Evolutionary conservation across 1,140 invertebrate genomes (phyloP).

Genomic region (Leptinotarsa texana): DNA sequence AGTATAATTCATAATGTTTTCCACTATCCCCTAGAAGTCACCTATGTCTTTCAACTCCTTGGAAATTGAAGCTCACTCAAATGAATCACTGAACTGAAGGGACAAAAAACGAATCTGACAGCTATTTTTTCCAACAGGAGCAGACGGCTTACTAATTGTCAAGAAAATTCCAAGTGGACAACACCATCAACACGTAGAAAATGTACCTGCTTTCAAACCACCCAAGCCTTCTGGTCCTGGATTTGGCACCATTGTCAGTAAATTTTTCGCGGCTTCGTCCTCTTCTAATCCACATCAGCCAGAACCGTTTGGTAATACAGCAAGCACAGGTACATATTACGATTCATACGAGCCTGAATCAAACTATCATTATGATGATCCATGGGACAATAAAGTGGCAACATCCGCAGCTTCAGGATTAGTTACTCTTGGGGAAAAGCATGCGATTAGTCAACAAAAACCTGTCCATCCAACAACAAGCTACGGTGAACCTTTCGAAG

Average conservation of each 20-base stretch:
- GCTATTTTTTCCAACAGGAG: slow-evolving; percentile 1
- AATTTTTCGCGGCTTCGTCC: slow-evolving; percentile 44
- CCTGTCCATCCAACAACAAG: slow-evolving; percentile 11
- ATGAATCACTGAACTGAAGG: no score
- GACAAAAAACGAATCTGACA: no score
- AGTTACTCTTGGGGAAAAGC: not conserved
- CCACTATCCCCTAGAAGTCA: no score
- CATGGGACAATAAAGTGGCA: slow-evolving; percentile 22
- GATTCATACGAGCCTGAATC: not conserved
- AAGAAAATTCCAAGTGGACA: slow-evolving; percentile 43
- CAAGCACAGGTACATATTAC: slow-evolving; percentile 15
- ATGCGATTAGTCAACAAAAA: not conserved
- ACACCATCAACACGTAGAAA: slow-evolving; percentile 30
- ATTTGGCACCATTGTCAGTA: slow-evolving; percentile 43
- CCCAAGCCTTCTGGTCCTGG: slow-evolving; percentile 34
- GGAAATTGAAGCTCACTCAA: no score
- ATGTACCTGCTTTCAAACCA: slow-evolving; percentile 36
- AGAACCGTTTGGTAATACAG: slow-evolving; percentile 33
- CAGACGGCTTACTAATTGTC: slow-evolving; percentile 44
- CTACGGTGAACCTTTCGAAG: slow-evolving; percentile 26
- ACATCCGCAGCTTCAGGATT: slow-evolving; percentile 13
- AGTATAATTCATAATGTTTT: no score
- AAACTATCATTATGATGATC: slow-evolving; percentile 9
- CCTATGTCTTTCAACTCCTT: no score
- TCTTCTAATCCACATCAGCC: slow-evolving; percentile 41